These are phyloP conservation scores for Etheostoma spectabile DNA, from an alignment of 2,113 vertebrate genomes.

Conservation along the genomic window DNA sequence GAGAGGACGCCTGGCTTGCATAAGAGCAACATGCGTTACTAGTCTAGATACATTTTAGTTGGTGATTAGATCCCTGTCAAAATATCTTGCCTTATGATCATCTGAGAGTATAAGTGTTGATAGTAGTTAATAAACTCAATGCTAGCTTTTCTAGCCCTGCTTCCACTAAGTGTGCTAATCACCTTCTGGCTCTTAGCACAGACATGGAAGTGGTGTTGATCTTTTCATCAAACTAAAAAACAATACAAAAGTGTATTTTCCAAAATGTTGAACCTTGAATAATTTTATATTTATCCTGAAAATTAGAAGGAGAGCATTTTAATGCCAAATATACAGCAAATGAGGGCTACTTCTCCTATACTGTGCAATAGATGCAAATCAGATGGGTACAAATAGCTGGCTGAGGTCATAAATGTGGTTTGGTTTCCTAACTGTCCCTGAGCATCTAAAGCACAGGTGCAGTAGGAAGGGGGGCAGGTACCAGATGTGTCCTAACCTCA, in stretches of 20 bases:
- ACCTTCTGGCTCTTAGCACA: background rate
- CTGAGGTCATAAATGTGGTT: constrained; percentile 47
- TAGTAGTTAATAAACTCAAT: background rate
- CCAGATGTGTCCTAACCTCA: constrained; percentile 75
- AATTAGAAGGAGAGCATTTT: background rate
- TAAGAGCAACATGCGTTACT: too few species aligned
- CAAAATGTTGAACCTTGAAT: background rate
- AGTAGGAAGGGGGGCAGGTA: constrained; percentile 56
- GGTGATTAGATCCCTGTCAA: too few species aligned
- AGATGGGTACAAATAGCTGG: constrained; percentile 47
- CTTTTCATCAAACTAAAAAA: background rate
- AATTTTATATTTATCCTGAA: background rate
- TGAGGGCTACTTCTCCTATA: constrained; percentile 1
- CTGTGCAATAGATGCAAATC: constrained; percentile 28
- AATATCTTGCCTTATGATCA: too few species aligned
- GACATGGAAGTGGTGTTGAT: background rate
- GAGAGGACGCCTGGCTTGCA: background rate
- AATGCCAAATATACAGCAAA: background rate
- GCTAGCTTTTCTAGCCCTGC: background rate
- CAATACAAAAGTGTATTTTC: background rate
- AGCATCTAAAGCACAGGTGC: constrained; percentile 71
- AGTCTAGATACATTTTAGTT: too few species aligned
- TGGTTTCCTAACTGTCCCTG: constrained; percentile 54
- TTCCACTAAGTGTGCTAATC: background rate
- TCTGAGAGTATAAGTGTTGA: too few species aligned